phyloP scores from a whole-genome alignment of 2,113 vertebrate genomes.

The Scortum barcoo region DNA sequence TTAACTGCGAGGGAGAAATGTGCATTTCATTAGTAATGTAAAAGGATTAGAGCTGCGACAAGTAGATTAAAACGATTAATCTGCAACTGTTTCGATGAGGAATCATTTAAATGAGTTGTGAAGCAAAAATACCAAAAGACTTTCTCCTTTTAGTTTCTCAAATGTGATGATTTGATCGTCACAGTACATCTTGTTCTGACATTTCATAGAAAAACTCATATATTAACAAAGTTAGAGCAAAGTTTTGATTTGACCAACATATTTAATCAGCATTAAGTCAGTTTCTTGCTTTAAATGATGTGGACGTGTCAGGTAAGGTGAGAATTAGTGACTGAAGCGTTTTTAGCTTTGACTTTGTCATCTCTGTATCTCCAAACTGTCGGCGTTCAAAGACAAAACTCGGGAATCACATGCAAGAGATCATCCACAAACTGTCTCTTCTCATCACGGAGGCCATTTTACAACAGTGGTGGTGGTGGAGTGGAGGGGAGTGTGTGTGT shows the following conservation, averaged over 20 bases:
- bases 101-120: background rate
- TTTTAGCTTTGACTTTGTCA: background rate
- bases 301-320: background rate
- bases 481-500: too few species aligned
- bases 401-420: background rate
- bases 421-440: constrained; percentile 12
- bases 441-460: constrained; percentile 3
- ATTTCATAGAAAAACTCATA: background rate
- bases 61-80: background rate
- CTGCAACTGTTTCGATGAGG: background rate
- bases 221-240: too few species aligned
- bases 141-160: background rate
- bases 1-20: constrained; percentile 87
- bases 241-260: background rate
- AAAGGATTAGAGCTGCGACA: background rate
- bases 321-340: too few species aligned
- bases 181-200: background rate
- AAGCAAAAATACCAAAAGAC: background rate
- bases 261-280: background rate
- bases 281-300: background rate
- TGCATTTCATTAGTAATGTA: background rate
- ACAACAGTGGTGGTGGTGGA: constrained; percentile 10
- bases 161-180: background rate
- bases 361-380: background rate
- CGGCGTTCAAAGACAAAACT: background rate